These are phyloP conservation scores for Nestor notabilis DNA, from an alignment of 2,113 vertebrate species.

Conservation along the genomic window DNA sequence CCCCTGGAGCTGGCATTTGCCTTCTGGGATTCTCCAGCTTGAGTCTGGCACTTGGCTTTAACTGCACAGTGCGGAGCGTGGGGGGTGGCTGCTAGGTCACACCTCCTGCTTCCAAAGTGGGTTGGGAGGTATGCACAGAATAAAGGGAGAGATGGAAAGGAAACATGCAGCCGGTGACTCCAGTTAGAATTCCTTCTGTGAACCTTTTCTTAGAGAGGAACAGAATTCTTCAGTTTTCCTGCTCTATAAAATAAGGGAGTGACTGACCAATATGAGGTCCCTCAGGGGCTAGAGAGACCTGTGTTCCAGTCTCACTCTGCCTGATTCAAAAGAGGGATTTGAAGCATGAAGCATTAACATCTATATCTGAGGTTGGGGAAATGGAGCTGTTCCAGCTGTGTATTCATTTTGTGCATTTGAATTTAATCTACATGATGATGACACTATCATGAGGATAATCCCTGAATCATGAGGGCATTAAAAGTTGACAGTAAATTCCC, in stretches of 20 bases:
- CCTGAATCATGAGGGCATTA: neutral
- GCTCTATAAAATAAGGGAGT: neutral
- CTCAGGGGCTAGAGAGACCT: neutral
- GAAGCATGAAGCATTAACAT: neutral
- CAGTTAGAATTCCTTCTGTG: neutral
- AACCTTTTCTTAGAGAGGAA: neutral
- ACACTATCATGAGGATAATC: neutral
- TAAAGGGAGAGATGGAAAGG: neutral
- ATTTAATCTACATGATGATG: neutral
- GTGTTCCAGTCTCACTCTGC: fast-evolving
- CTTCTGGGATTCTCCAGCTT: neutral
- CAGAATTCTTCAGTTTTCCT: neutral
- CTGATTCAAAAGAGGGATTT: neutral
- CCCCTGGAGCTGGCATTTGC: neutral
- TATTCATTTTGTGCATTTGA: neutral
- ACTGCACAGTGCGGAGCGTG: fast-evolving
- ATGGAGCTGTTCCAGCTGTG: neutral
- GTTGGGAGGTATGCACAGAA: neutral
- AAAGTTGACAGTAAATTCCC: neutral
- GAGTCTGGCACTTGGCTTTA: neutral
- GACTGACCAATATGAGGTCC: fast-evolving
- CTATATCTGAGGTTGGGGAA: fast-evolving
- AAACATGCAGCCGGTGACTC: neutral
- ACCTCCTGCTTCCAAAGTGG: neutral
- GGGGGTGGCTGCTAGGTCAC: neutral